Evolutionary conservation across 2,888 invertebrate genomes (phyloP).

Genomic region (Celastrina argiolus): DNA sequence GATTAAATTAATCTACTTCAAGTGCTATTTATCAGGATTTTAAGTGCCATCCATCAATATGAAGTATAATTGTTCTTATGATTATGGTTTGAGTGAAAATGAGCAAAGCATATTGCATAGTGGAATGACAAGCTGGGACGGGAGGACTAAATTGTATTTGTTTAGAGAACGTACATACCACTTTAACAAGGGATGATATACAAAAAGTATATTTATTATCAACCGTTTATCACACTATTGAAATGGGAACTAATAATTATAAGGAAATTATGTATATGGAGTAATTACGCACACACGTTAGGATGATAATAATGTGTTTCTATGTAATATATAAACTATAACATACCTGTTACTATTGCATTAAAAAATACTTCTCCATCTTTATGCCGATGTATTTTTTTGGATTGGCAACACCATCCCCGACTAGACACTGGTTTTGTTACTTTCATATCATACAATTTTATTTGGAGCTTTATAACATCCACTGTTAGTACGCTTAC

Average conservation of each 20-base stretch:
- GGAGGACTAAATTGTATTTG: no score
- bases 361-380: constrained; percentile 19
- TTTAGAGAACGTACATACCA: no score
- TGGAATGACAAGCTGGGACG: no score
- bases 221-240: no score
- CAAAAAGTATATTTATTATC: no score
- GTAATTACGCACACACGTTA: constrained; percentile 9
- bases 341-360: constrained; percentile 17
- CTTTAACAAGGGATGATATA: no score
- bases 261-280: not conserved
- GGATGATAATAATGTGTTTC: constrained; percentile 6
- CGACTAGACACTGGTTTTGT: constrained; percentile 17
- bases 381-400: constrained; percentile 15
- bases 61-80: no score
- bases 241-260: not conserved
- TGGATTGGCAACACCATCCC: constrained; percentile 20
- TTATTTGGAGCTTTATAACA: not conserved
- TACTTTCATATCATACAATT: constrained; percentile 18
- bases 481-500: constrained; percentile 13
- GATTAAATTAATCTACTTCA: no score
- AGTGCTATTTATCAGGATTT: no score
- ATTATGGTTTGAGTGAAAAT: no score
- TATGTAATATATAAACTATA: constrained; percentile 10
- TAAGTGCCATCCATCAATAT: no score
- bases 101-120: no score